phyloP scores from a whole-genome alignment of 2,797 vertebrate species.

The Helicolenus hilgendorfi region DNA sequence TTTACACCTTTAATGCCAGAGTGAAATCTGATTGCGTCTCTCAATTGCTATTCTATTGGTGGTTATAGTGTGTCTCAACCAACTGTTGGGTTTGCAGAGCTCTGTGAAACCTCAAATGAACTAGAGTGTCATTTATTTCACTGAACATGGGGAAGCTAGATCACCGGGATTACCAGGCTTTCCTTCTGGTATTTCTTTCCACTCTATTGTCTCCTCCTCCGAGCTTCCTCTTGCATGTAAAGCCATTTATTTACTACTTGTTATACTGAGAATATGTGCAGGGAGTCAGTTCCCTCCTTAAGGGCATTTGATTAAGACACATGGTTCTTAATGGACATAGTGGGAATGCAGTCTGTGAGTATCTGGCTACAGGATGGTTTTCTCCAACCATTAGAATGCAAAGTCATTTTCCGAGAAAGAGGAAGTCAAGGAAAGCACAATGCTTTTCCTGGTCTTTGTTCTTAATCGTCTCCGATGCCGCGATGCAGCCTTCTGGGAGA shows the following conservation, averaged over 20 bases:
- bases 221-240: background rate
- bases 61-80: background rate
- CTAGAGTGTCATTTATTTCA: background rate
- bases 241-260: constrained; percentile 11
- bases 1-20: background rate
- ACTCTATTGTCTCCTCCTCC: background rate
- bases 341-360: background rate
- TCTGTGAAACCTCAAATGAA: constrained; percentile 12
- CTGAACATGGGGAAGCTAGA: background rate
- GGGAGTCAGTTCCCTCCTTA: background rate
- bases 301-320: background rate
- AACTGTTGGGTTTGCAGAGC: constrained; percentile 9
- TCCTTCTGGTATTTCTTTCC: background rate
- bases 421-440: background rate
- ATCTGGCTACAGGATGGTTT: constrained; percentile 1
- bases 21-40: background rate
- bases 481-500: background rate
- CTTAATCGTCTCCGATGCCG: background rate
- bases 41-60: background rate
- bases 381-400: background rate
- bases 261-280: background rate
- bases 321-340: background rate
- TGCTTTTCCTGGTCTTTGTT: background rate
- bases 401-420: constrained; percentile 4
- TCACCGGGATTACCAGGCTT: background rate